Percentiles rank a stretch among this genome's conserved stretches.
Evolutionary conservation across 1,140 invertebrate species (phyloP).

Genomic region (Lepidurus couesii): DNA sequence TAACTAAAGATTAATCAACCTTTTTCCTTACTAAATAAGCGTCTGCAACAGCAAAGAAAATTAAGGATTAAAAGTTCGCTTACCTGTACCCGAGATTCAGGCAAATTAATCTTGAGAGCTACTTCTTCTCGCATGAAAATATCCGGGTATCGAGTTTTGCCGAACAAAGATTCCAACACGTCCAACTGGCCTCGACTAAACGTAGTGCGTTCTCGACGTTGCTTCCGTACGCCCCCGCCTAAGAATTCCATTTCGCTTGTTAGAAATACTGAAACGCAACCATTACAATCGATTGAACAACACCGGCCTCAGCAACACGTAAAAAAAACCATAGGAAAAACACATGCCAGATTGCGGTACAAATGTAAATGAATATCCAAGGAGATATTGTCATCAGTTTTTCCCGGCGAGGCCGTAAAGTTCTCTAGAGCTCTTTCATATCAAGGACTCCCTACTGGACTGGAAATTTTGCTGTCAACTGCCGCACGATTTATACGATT

Average conservation of each 20-base stretch:
- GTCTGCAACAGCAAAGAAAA: too few species aligned
- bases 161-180: slow-evolving; percentile 86
- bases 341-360: neutral
- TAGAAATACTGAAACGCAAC: neutral
- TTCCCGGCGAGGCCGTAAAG: neutral
- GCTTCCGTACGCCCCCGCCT: slow-evolving; percentile 60
- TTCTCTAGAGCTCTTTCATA: neutral
- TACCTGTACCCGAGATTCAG: slow-evolving; percentile 97
- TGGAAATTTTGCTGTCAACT: slow-evolving; percentile 1
- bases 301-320: neutral
- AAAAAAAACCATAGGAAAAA: too few species aligned
- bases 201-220: slow-evolving; percentile 91
- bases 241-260: neutral
- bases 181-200: slow-evolving; percentile 95
- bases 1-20: too few species aligned
- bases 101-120: slow-evolving; percentile 92
- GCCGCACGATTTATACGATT: neutral
- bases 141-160: slow-evolving; percentile 94
- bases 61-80: slow-evolving; percentile 35
- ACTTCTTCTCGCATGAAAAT: slow-evolving; percentile 99
- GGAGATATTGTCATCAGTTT: neutral
- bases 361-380: neutral
- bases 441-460: neutral
- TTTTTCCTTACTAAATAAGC: too few species aligned
- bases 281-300: neutral